phyloP scores from a whole-genome alignment of 2,888 invertebrate genomes.

The Baronia brevicornis region DNA sequence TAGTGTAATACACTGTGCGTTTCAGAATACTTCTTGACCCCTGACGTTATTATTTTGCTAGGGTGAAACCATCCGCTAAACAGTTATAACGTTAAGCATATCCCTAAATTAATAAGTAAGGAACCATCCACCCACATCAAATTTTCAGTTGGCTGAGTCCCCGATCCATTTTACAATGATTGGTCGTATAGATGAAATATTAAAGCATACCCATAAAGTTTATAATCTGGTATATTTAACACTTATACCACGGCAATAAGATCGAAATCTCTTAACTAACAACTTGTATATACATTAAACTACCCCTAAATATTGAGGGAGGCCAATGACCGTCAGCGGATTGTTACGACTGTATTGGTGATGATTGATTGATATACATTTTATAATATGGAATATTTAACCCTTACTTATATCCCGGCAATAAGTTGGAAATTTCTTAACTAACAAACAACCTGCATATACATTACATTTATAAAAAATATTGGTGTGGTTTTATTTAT shows the following conservation, averaged over 20 bases:
- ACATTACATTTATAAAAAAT: background rate
- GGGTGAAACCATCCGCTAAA: conserved; percentile 4
- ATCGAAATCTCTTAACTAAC: background rate
- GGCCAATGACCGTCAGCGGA: too few species aligned
- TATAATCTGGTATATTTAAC: background rate
- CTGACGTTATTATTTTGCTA: conserved; percentile 5
- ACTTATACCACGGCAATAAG: background rate
- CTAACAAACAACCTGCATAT: background rate
- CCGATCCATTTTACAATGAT: conserved; percentile 7
- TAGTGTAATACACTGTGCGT: too few species aligned
- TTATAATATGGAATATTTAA: background rate
- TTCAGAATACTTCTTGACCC: too few species aligned
- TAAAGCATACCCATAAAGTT: conserved; percentile 9
- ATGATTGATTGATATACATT: too few species aligned
- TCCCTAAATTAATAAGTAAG: conserved; percentile 6
- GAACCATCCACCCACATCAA: conserved; percentile 1
- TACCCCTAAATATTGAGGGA: too few species aligned
- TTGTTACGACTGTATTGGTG: too few species aligned
- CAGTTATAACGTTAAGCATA: background rate
- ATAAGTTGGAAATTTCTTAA: conserved; percentile 2
- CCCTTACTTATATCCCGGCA: background rate
- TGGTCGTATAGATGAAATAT: too few species aligned
- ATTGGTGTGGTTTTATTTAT: conserved; percentile 5
- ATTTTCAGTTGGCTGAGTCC: conserved; percentile 2
- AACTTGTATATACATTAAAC: too few species aligned